These are phyloP conservation scores for Mesorhabditis sp. DNA, from an alignment of 2,888 invertebrate species.

Conservation along the genomic window DNA sequence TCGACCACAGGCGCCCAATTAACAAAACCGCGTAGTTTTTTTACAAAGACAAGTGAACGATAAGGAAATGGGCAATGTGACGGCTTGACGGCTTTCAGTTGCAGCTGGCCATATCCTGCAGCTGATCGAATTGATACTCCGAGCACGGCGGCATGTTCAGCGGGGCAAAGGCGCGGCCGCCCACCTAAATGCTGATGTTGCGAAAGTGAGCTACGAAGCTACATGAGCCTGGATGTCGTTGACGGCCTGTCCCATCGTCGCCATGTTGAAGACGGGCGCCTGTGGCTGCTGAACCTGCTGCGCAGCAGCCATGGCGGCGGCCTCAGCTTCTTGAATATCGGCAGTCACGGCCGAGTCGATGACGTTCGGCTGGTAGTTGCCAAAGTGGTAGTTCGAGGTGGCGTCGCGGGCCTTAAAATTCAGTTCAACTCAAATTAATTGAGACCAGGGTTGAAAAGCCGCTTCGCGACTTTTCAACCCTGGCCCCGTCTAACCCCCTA, in stretches of 20 bases:
- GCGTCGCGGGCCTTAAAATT: neutral
- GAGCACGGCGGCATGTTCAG: slow-evolving; percentile 3
- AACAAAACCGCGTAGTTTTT: no score
- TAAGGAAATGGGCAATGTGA: neutral
- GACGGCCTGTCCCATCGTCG: neutral
- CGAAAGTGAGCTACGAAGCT: neutral
- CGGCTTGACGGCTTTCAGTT: neutral
- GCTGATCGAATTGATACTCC: slow-evolving; percentile 1
- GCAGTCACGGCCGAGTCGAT: neutral
- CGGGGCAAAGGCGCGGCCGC: slow-evolving; percentile 3
- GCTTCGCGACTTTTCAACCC: no score
- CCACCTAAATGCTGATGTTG: neutral
- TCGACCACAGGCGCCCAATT: no score
- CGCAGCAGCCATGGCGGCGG: no score
- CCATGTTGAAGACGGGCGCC: neutral
- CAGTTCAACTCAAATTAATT: no score
- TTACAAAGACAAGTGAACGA: no score
- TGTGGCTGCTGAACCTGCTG: neutral
- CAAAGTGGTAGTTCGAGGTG: neutral
- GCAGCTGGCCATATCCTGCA: slow-evolving; percentile 3
- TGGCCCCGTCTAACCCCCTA: no score
- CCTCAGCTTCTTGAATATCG: neutral
- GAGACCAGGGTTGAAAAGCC: no score
- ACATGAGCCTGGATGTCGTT: neutral
- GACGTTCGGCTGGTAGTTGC: neutral